phyloP scores from a whole-genome alignment of 2,797 vertebrate genomes.

The Morus bassanus region DNA sequence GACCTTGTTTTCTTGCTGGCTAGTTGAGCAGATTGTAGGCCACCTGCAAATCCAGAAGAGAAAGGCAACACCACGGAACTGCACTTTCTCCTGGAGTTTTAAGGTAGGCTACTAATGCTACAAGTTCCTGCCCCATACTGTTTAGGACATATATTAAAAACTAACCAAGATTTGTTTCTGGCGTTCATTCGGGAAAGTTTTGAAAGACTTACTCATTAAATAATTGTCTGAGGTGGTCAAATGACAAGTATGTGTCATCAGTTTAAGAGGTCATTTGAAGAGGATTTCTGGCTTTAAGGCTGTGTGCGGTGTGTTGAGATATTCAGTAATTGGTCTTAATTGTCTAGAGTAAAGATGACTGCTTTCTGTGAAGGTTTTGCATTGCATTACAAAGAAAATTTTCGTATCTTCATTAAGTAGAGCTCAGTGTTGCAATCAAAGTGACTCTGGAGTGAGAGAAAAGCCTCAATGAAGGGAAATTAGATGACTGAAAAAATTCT shows the following conservation, averaged over 20 bases:
- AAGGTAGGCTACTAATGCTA: not conserved
- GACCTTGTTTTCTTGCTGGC: not conserved
- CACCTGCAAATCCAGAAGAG: not conserved
- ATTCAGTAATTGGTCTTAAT: not conserved
- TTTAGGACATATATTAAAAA: not conserved
- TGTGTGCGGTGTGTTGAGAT: not conserved
- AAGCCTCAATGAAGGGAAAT: not conserved
- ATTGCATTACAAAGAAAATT: not conserved
- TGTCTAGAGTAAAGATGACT: not conserved
- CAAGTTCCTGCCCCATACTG: not conserved
- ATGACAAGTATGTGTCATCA: not conserved
- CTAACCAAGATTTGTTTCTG: not conserved
- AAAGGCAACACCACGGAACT: not conserved
- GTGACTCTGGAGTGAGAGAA: not conserved
- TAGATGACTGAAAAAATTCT: not conserved
- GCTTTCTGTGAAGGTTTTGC: not conserved
- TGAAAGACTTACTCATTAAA: not conserved
- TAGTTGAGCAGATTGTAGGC: not conserved
- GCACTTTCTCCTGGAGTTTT: not conserved
- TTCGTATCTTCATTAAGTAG: not conserved
- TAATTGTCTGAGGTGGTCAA: not conserved
- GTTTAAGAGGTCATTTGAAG: not conserved
- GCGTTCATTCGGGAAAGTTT: not conserved
- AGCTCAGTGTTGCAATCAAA: not conserved
- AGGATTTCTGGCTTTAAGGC: not conserved